These are phyloP conservation scores for Nylanderia fulva DNA, from an alignment of 1,140 invertebrate species.

Conservation along the genomic window DNA sequence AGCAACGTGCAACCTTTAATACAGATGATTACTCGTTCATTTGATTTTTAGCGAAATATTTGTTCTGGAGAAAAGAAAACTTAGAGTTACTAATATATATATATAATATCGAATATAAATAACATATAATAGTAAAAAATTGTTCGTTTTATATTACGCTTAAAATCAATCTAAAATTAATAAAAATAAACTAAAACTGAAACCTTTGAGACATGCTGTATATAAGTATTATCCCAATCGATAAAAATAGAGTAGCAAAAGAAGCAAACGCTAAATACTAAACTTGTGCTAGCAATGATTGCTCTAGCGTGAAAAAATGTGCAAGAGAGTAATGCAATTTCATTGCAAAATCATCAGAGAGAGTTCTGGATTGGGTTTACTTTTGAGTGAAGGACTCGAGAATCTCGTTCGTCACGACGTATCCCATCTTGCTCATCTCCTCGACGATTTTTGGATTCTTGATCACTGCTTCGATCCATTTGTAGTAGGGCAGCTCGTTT, in stretches of 20 bases:
- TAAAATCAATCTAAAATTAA: neutral
- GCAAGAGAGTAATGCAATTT: neutral
- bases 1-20: neutral
- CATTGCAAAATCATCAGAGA: neutral
- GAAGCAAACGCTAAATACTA: neutral
- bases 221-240: neutral
- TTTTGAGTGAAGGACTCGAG: neutral
- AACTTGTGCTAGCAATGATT: neutral
- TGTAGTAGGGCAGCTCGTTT: constrained; percentile 90
- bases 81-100: neutral
- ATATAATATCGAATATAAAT: constrained; percentile 22
- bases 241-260: neutral
- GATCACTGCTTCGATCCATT: constrained; percentile 90
- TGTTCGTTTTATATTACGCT: neutral
- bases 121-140: constrained; percentile 11
- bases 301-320: neutral
- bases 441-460: constrained; percentile 87
- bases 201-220: too few relatives aligned
- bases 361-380: neutral
- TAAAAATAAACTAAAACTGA: neutral
- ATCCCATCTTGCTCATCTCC: constrained; percentile 89
- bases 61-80: neutral
- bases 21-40: neutral
- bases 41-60: constrained; percentile 12
- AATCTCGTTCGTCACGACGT: constrained; percentile 83